A percentile compares a stretch with the other conserved stretches of the same genome.
These are phyloP conservation scores for Andrena haemorrhoa DNA, from an alignment of 2,888 invertebrate genomes.

Conservation along the genomic window DNA sequence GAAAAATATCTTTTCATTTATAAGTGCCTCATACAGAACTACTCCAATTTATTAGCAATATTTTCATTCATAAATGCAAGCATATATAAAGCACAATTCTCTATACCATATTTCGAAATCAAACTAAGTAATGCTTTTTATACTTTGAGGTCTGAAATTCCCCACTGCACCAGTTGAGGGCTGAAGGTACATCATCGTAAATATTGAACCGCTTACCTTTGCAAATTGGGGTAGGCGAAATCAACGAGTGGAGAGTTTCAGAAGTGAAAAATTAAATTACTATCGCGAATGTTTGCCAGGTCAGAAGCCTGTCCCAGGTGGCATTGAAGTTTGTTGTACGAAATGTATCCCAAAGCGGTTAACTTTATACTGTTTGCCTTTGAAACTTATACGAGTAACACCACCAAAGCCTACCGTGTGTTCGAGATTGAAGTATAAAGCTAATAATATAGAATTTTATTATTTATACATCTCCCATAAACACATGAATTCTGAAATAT, in stretches of 20 bases:
- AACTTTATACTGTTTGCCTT: constrained; percentile 25
- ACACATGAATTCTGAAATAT: background rate
- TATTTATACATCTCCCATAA: background rate
- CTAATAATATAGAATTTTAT: background rate
- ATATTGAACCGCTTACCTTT: constrained; percentile 20
- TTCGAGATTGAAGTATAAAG: background rate
- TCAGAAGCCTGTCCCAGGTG: constrained; percentile 26
- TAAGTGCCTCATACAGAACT: no score
- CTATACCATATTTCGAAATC: background rate
- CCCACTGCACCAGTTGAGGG: background rate
- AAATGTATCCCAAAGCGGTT: constrained; percentile 39
- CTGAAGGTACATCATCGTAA: background rate
- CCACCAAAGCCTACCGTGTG: constrained; percentile 1
- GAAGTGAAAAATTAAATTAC: constrained; percentile 43
- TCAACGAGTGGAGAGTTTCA: constrained; percentile 6
- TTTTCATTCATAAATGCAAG: no score
- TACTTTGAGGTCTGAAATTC: background rate
- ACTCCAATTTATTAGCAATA: no score
- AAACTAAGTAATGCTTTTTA: background rate
- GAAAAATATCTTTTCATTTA: no score
- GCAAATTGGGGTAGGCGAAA: background rate
- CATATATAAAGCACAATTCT: no score
- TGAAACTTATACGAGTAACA: constrained; percentile 20
- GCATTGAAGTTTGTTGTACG: constrained; percentile 33
- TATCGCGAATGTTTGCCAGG: constrained; percentile 36